Conservation (phyloP, 2,888 invertebrate genomes). For the Trachelus troglodyta region DNA sequence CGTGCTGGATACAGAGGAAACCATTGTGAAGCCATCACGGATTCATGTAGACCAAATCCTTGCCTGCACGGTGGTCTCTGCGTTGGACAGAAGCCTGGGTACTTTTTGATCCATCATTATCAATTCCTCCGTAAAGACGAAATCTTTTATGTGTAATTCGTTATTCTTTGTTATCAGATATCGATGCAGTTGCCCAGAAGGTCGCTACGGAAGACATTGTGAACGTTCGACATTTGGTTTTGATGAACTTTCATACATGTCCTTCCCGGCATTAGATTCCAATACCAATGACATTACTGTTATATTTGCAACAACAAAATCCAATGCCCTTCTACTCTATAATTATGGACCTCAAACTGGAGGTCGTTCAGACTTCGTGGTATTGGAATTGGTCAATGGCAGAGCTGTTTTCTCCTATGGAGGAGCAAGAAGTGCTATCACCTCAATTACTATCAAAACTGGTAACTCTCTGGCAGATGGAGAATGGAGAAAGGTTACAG, state of each 20-base stretch:
- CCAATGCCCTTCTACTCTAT: conserved; percentile 88
- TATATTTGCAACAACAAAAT: conserved; percentile 90
- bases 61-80: conserved; percentile 91
- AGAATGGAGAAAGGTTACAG: conserved; percentile 91
- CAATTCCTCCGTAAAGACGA: not conserved
- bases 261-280: conserved; percentile 86
- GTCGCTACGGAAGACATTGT: conserved; percentile 90
- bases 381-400: conserved; percentile 87
- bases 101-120: conserved; percentile 64
- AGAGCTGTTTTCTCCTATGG: conserved; percentile 91
- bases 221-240: conserved; percentile 93
- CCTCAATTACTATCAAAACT: conserved; percentile 78
- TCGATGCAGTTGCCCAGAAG: conserved; percentile 80
- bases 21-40: conserved; percentile 88
- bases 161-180: conserved; percentile 41
- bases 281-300: conserved; percentile 92
- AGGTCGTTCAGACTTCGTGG: conserved; percentile 92
- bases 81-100: conserved; percentile 88
- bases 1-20: conserved; percentile 92
- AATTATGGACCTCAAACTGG: conserved; percentile 91
- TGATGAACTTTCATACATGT: conserved; percentile 88
- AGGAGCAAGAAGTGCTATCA: conserved; percentile 88
- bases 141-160: not conserved
- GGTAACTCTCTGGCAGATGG: conserved; percentile 81
- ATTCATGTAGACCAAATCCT: conserved; percentile 94